Conservation (phyloP, 2,888 invertebrate genomes). For the Toxonevra muliebris region DNA sequence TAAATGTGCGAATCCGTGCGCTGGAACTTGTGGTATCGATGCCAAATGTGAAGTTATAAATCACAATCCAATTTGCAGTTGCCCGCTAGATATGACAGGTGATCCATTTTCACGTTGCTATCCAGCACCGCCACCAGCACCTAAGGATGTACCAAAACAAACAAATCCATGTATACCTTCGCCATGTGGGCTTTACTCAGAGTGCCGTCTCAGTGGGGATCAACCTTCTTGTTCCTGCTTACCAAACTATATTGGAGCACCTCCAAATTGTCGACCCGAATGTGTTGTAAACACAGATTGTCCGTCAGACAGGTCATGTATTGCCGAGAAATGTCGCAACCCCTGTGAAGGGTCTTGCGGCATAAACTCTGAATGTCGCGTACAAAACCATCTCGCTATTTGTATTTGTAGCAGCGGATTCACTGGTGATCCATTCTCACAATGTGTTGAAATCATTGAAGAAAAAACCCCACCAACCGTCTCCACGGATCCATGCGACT, state of each 20-base stretch:
- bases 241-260: slow-evolving; percentile 73
- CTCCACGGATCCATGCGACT: slow-evolving; percentile 73
- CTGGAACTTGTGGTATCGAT: slow-evolving; percentile 81
- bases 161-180: slow-evolving; percentile 76
- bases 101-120: slow-evolving; percentile 83
- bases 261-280: slow-evolving; percentile 75
- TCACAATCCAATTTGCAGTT: slow-evolving; percentile 85
- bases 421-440: slow-evolving; percentile 75
- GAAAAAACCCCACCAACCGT: slow-evolving; percentile 65
- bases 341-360: slow-evolving; percentile 79
- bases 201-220: slow-evolving; percentile 71
- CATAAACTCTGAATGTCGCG: slow-evolving; percentile 75
- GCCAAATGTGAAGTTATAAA: slow-evolving; percentile 82
- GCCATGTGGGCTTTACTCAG: slow-evolving; percentile 76
- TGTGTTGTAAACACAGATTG: slow-evolving; percentile 74
- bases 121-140: slow-evolving; percentile 61
- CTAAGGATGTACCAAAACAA: slow-evolving; percentile 49
- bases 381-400: slow-evolving; percentile 76
- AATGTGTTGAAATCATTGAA: slow-evolving; percentile 67
- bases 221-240: slow-evolving; percentile 74
- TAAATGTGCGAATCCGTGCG: slow-evolving; percentile 84
- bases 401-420: slow-evolving; percentile 71
- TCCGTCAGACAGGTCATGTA: slow-evolving; percentile 73
- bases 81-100: slow-evolving; percentile 77
- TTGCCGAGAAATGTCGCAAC: slow-evolving; percentile 76